These are phyloP conservation scores for Corynorhinus townsendii DNA, from an alignment of 2,113 vertebrate genomes.

Conservation along the genomic window DNA sequence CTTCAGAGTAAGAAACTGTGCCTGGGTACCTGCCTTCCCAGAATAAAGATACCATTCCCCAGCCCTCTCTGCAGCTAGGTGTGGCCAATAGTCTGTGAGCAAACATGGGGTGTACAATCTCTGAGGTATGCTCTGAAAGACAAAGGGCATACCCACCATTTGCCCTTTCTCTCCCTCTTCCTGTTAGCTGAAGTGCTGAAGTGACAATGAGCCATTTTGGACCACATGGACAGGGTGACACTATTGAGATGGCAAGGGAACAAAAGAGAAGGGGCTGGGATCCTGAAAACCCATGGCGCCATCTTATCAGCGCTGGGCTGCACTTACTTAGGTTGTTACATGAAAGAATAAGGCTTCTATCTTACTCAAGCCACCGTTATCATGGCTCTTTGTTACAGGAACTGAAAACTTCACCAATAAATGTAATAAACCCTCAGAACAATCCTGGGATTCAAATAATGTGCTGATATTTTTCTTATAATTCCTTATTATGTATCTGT, in stretches of 20 bases:
- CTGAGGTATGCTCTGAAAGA: neutral
- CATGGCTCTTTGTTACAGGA: neutral
- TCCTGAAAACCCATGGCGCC: conserved; percentile 36
- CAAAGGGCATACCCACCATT: neutral
- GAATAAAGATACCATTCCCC: neutral
- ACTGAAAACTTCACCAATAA: conserved; percentile 23
- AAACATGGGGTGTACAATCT: neutral
- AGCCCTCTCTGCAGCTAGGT: neutral
- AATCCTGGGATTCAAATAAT: neutral
- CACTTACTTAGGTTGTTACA: neutral
- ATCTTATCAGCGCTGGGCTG: conserved; percentile 52
- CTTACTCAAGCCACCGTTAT: conserved; percentile 26
- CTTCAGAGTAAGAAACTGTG: neutral
- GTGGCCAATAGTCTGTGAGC: neutral
- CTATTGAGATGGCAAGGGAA: conserved; percentile 53
- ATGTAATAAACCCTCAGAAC: conserved; percentile 5
- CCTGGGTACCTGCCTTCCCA: neutral
- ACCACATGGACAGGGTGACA: neutral
- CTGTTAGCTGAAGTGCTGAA: conserved; percentile 49
- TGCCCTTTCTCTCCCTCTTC: conserved; percentile 11
- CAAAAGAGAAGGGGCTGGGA: neutral
- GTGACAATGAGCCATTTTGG: conserved; percentile 45
- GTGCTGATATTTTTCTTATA: neutral
- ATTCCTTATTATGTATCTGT: neutral
- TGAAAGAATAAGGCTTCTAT: conserved; percentile 41